Base-by-base conservation (phyloP, 2,797 vertebrate species). In the Gambelia wislizenii region DNA sequence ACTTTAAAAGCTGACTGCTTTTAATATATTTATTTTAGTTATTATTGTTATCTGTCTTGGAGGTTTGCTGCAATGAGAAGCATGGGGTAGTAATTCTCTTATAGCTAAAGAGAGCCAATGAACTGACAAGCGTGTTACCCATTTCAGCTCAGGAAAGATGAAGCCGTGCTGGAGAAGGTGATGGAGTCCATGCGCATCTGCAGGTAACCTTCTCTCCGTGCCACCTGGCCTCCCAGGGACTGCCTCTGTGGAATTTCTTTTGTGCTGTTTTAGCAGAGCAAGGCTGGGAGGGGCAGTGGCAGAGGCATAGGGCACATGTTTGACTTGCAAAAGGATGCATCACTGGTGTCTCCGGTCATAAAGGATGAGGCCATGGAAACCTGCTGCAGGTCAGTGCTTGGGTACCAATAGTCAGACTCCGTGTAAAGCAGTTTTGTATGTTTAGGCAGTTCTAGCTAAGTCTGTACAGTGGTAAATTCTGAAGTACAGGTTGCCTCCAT, bases 61-160 rank as follows among this genome's bases (percentile, higher is more conserved):
- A 39, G 14, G 13, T 6, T 78, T 5, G 4, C 33, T 67, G 4
- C 2, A 27, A 33, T 20, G 12, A n/a, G 42, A 47, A 76, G 59
- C 13, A 85, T 10, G 20, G 61, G 22, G 25, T 39, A 14, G 12
- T 33, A 25, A 42, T 36, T 36, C 67, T 72, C 12, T 27, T 30
- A 52, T 52, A 16, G 20, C 30, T 83, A 47, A 36, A 42, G 1
- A 39, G 64, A 80, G 30, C 84, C 70, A 39, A 25, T 12, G 10
- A 61, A 14, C 74, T 81, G 33, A 86, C 33, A 12, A 72, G 77
- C 79, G 2, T 56, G 86, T 33, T 67, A 2, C n/a, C n/a, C 69
- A 54, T 59, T 87, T 5, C 95, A 98, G 98, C 76, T 98, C 0
- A 98, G 98, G 98, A 47, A 94, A 80, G 97, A 96, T 12, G 90